Base-by-base conservation (phyloP, 2,888 invertebrate species). In the Drosophila falleni region DNA sequence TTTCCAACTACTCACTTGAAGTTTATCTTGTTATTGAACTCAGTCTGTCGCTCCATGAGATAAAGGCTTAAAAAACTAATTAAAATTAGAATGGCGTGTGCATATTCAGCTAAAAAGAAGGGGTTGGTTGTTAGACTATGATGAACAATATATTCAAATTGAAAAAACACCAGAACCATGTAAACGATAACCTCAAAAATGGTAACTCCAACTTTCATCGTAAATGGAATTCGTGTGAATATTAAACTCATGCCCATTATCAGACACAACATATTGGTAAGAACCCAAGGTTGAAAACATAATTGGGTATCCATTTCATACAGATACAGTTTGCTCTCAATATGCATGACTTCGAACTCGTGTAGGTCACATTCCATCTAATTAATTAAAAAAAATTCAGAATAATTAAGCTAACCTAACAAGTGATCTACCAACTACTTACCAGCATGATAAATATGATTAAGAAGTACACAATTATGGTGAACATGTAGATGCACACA, bases 11-110 rank as follows among this genome's bases (percentile, higher is more conserved):
- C 91, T 94, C 93, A 95, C 80, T 95, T 93, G 84, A 96, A 97
- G 91, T 98, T 98, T 65, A 98, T 93, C 84, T 98, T 95, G 79
- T 96, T 96, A 89, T 97, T 95, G 82, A 96, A 97, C 91, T 98
- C 98, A n/a, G 97, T 95, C 91, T 97, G 97, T 88, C 98, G 94
- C 91, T 98, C 98, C 78, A 97, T 95, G 79, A 97, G 94, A 91
- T 97, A 96, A 26, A 98, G 93, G 0, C 96, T 95, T 13, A 96
- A 90, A 9, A 96, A 95, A 33, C 97, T 94, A 66, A 96, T 95
- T 0, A 95, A 90, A 1, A 97, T 94, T 46, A 95, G 95, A 56
- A 97, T 92, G 2, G 96, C 94, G 87, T 97, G 97, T 0, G 96
- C 95, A 33, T 95, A 91, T 89, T 95, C 94, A 0, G 96, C 94